These are phyloP conservation scores for Prinia subflava DNA, from an alignment of 2,113 vertebrate species.

Conservation along the genomic window DNA sequence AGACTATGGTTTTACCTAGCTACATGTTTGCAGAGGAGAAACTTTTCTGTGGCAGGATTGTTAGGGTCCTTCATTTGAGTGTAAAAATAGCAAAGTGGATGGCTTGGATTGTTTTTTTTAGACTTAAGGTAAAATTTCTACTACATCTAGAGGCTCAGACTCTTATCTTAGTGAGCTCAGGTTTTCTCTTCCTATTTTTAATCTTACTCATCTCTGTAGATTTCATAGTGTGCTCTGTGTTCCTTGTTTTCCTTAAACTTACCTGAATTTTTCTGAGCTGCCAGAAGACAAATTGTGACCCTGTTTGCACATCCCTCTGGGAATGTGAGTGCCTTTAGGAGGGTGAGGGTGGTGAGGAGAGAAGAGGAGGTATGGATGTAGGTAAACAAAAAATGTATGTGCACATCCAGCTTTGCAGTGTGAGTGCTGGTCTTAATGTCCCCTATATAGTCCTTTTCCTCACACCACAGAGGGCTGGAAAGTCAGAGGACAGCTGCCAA, in stretches of 20 bases:
- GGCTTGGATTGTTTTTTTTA: not conserved
- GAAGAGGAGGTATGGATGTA: not conserved
- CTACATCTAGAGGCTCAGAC: not conserved
- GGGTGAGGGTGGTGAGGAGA: not conserved
- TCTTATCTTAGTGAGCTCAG: not conserved
- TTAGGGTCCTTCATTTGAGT: not conserved
- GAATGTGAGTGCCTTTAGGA: not conserved
- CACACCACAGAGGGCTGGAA: not conserved
- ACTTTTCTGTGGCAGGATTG: not conserved
- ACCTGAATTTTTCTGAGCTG: not conserved
- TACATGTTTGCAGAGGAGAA: not conserved
- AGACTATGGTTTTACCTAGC: not conserved
- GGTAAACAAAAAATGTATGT: not conserved
- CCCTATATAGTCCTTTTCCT: not conserved
- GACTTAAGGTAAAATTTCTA: not conserved
- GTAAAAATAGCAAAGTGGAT: not conserved
- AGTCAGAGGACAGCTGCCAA: not conserved
- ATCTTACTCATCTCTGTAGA: not conserved
- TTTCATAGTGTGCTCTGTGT: not conserved
- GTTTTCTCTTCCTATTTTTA: not conserved
- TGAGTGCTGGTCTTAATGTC: not conserved
- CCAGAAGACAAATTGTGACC: not conserved
- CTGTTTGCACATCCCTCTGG: not conserved
- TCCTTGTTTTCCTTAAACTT: not conserved
- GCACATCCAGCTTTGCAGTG: not conserved